phyloP scores from a whole-genome alignment of 2,888 invertebrate genomes.

The Eledone cirrhosa region DNA sequence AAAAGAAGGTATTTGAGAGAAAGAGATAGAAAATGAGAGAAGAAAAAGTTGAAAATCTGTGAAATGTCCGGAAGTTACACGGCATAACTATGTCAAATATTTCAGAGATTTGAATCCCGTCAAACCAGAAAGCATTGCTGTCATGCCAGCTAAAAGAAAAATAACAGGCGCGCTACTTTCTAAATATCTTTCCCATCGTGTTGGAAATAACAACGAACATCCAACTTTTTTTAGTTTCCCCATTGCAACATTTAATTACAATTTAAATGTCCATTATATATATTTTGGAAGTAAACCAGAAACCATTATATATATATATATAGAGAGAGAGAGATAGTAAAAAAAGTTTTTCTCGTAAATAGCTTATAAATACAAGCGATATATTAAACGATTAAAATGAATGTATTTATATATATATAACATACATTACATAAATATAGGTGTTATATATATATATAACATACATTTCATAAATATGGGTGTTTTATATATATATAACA shows the following conservation, averaged over 20 bases:
- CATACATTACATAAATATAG: too few species aligned
- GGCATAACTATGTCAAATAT: constrained; percentile 21
- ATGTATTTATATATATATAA: too few species aligned
- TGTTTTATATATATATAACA: too few species aligned
- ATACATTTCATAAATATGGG: too few species aligned
- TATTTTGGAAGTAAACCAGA: too few species aligned
- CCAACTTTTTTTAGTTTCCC: not conserved
- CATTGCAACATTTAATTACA: not conserved
- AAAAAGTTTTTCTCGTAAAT: too few species aligned
- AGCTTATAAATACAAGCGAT: too few species aligned
- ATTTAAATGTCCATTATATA: not conserved
- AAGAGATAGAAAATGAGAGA: not conserved
- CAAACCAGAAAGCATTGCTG: constrained; percentile 17
- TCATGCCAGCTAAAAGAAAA: constrained; percentile 9
- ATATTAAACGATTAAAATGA: too few species aligned
- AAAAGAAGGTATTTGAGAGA: too few species aligned
- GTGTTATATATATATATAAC: too few species aligned
- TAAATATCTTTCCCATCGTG: not conserved
- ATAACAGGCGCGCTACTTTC: not conserved
- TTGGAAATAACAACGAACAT: not conserved
- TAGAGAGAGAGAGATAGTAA: too few species aligned
- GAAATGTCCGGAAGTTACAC: constrained; percentile 22
- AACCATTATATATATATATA: too few species aligned
- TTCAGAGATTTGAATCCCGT: constrained; percentile 23
- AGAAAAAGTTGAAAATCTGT: not conserved